Evolutionary conservation across 2,797 vertebrate genomes (phyloP).

Genomic region (Hydrolagus colliei): DNA sequence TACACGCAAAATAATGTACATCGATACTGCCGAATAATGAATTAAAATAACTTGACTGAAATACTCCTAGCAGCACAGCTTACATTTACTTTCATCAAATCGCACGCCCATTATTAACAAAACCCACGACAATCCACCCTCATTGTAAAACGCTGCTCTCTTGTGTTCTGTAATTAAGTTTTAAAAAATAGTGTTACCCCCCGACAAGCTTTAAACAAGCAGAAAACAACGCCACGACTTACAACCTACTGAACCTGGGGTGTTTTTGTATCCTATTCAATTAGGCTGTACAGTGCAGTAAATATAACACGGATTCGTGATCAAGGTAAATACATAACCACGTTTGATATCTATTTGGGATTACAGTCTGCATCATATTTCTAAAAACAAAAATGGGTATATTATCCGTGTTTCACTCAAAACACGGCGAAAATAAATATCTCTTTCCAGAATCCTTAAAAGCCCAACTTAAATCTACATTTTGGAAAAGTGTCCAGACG

Average conservation of each 20-base stretch:
- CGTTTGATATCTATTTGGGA: neutral
- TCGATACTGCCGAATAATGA: too few relatives aligned
- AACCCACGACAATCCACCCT: neutral
- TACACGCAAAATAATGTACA: too few relatives aligned
- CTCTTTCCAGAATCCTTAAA: neutral
- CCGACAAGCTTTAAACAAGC: neutral
- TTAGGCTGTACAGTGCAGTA: neutral
- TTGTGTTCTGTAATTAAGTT: neutral
- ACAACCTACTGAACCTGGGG: neutral
- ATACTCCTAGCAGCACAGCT: neutral
- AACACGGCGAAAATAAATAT: neutral
- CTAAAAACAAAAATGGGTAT: neutral
- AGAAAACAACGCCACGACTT: neutral
- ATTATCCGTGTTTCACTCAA: neutral
- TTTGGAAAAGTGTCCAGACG: constrained; percentile 17
- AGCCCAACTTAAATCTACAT: constrained; percentile 7
- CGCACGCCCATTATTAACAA: neutral
- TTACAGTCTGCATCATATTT: neutral
- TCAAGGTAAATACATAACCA: neutral
- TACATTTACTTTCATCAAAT: neutral
- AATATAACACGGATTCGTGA: neutral
- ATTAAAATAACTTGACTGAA: neutral
- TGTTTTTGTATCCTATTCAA: neutral
- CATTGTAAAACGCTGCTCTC: neutral
- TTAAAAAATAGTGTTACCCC: neutral